Percentiles rank a stretch among this genome's conserved stretches.
Evolutionary conservation across 2,797 vertebrate species (phyloP).

Genomic region (Sylvilagus floridanus): DNA sequence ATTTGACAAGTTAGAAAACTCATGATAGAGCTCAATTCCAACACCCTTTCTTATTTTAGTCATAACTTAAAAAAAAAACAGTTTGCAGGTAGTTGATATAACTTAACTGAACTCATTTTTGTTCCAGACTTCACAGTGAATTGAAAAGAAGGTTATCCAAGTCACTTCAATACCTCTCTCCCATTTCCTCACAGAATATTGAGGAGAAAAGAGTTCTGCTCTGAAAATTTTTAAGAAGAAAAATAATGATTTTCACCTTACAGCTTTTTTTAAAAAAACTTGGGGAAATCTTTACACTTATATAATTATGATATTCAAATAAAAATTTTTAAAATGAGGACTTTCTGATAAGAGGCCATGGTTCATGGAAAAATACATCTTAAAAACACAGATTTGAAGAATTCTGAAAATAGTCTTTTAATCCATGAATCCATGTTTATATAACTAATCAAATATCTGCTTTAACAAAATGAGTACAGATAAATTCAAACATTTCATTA

Average conservation of each 20-base stretch:
- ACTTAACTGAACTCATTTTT: neutral
- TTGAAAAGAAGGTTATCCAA: neutral
- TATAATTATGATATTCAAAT: neutral
- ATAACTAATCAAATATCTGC: neutral
- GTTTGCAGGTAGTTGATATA: neutral
- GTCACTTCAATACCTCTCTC: neutral
- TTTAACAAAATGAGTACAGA: neutral
- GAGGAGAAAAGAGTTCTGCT: neutral
- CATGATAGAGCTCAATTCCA: neutral
- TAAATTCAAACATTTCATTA: neutral
- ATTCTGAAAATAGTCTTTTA: constrained; percentile 28
- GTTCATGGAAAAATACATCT: neutral
- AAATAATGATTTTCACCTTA: neutral
- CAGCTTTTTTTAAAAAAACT: neutral
- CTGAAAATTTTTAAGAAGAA: neutral
- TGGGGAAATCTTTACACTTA: neutral
- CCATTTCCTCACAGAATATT: neutral
- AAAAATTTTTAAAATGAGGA: neutral
- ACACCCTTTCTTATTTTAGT: constrained; percentile 15
- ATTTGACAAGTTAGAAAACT: neutral
- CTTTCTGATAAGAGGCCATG: neutral
- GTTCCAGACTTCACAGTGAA: neutral
- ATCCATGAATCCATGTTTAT: neutral
- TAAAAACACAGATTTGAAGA: neutral
- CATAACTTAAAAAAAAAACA: neutral